Evolutionary conservation across 2,113 vertebrate genomes (phyloP).

Genomic region (Ivindomyrus marchei): DNA sequence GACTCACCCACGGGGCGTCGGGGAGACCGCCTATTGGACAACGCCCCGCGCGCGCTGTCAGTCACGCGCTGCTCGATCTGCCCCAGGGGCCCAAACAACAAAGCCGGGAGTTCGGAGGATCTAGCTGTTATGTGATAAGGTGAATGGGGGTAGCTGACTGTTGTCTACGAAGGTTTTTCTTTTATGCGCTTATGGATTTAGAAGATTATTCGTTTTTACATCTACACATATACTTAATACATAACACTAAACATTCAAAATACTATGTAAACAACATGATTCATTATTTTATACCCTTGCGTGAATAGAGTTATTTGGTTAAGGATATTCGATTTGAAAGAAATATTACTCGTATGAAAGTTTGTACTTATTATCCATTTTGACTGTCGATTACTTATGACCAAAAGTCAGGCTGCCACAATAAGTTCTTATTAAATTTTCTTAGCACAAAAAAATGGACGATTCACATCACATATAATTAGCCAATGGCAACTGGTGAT

Average conservation of each 20-base stretch:
- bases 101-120: conserved; percentile 53
- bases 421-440: background rate
- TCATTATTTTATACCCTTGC: background rate
- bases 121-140: conserved; percentile 55
- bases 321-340: background rate
- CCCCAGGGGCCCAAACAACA: conserved; percentile 71
- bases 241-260: background rate
- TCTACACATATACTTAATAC: background rate
- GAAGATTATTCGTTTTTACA: background rate
- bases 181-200: background rate
- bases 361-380: background rate
- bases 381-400: background rate
- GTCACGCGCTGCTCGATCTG: conserved; percentile 78
- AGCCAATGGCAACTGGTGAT: conserved; percentile 51
- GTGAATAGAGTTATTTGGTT: background rate
- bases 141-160: conserved; percentile 46
- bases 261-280: background rate
- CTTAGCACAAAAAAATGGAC: background rate
- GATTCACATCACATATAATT: conserved; percentile 42
- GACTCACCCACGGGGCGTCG: conserved; percentile 62
- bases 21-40: conserved; percentile 61
- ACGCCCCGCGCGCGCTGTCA: conserved; percentile 68
- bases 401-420: background rate
- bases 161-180: conserved; percentile 49
- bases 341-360: background rate